Percentiles rank a stretch among this genome's conserved stretches.
These are phyloP conservation scores for Chironomus riparius DNA, from an alignment of 2,888 invertebrate genomes.

Conservation along the genomic window DNA sequence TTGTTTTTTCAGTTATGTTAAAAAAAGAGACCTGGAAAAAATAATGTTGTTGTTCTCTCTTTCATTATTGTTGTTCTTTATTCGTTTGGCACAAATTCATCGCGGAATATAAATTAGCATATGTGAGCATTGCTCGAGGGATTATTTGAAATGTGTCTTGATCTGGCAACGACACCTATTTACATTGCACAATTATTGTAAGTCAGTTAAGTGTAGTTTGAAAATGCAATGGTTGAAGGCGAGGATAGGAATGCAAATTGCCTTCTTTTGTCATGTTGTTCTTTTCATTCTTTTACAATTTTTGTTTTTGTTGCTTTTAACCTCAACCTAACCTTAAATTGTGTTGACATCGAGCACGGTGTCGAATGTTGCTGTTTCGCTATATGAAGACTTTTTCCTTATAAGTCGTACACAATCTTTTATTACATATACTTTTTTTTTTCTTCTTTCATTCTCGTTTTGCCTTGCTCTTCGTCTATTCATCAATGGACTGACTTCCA, in stretches of 20 bases:
- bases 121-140: not conserved
- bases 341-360: slow-evolving; percentile 9
- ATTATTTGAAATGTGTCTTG: not conserved
- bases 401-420: not conserved
- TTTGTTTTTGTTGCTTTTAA: not conserved
- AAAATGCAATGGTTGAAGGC: slow-evolving; percentile 7
- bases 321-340: slow-evolving; percentile 1
- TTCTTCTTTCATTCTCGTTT: too few relatives aligned
- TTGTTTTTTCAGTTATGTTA: too few relatives aligned
- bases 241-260: slow-evolving; percentile 22
- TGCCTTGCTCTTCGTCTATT: too few relatives aligned
- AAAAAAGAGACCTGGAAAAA: too few relatives aligned
- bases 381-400: not conserved
- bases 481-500: too few relatives aligned
- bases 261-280: slow-evolving; percentile 4
- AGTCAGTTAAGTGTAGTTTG: not conserved
- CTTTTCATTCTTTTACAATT: not conserved
- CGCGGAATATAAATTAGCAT: slow-evolving; percentile 15
- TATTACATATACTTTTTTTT: too few relatives aligned
- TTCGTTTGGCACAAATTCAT: not conserved
- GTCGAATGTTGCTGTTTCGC: not conserved
- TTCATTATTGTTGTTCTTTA: slow-evolving; percentile 12
- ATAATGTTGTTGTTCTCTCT: not conserved
- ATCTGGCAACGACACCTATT: slow-evolving; percentile 6
- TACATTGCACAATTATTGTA: slow-evolving; percentile 20